Evolutionary conservation across 2,888 invertebrate genomes (phyloP), one percentile per base, ranked within the genome.

Genomic region (Melieria crassipennis): DNA sequence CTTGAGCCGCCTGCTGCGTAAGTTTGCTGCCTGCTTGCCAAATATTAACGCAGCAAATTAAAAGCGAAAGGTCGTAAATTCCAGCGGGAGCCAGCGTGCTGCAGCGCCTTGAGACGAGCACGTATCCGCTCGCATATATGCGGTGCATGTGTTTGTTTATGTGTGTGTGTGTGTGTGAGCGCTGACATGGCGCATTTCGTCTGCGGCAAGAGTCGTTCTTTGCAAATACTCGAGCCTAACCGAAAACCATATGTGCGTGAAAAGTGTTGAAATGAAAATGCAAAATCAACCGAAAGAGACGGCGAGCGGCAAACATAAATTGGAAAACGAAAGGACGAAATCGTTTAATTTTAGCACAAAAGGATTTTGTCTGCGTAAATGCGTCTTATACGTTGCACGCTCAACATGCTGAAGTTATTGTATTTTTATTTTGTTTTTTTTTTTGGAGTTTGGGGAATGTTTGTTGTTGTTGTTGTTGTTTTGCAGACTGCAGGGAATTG

Each of bases 21-120:
- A 60, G 42, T 13, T n/a, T n/a, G 9, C 16, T 65, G 13, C 55
- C 52, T 55, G 52, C 43, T 43, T 7, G 45, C 42, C 45, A 55
- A 43, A 65, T 65, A 65, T 55, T 65, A 65, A 72, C 46, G 61
- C 60, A 70, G 64, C 72, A 74, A 77, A 77, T 77, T 77, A 76
- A 76, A 77, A 77, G 69, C 72, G 57, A 72, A 77, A 76, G 78
- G 75, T 77, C 77, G 76, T 74, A 71, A 76, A 75, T 77, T 76
- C 78, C 76, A 52, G 50, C 10, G 65, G 65, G 68, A 68, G 47
- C 30, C 30, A 30, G 30, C 30, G 30, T 30, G 30, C 30, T 30
- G 30, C 30, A 30, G 30, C 30, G 30, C 30, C 30, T 1, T 30
- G 30, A 30, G 30, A 30, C 3, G 1, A 1, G 30, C 30, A 30